Percentiles rank a stretch among this genome's conserved stretches.
Conservation (phyloP, 2,797 vertebrate species). For the Anolis apletophallus region DNA sequence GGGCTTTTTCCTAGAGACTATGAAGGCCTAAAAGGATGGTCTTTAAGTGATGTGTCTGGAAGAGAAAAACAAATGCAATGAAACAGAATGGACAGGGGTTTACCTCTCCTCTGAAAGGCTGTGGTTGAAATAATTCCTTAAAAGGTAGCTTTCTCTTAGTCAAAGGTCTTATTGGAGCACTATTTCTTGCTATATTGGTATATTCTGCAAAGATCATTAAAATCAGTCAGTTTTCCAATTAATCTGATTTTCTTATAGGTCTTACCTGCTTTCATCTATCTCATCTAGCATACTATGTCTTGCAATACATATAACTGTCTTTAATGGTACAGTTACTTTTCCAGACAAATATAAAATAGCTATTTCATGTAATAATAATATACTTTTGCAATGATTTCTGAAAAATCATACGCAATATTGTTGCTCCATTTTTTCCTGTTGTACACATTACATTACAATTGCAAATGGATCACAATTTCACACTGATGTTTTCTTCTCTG, state of each 20-base stretch:
- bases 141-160: neutral
- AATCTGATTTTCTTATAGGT: neutral
- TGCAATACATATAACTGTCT: neutral
- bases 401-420: neutral
- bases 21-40: neutral
- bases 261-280: neutral
- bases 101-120: neutral
- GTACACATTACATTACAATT: neutral
- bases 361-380: neutral
- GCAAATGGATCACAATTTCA: neutral
- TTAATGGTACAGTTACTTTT: neutral
- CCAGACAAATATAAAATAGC: neutral
- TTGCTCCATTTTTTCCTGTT: neutral
- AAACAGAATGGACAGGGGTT: neutral
- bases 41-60: neutral
- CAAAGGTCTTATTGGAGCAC: neutral
- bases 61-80: neutral
- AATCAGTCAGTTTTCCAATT: neutral
- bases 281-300: neutral
- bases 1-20: neutral
- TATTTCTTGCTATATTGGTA: neutral
- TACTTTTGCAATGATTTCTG: neutral
- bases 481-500: neutral
- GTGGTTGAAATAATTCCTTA: neutral
- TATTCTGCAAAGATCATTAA: neutral